Evolutionary conservation across 2,888 invertebrate genomes (phyloP).

Genomic region (Caenorhabditis japonica): DNA sequence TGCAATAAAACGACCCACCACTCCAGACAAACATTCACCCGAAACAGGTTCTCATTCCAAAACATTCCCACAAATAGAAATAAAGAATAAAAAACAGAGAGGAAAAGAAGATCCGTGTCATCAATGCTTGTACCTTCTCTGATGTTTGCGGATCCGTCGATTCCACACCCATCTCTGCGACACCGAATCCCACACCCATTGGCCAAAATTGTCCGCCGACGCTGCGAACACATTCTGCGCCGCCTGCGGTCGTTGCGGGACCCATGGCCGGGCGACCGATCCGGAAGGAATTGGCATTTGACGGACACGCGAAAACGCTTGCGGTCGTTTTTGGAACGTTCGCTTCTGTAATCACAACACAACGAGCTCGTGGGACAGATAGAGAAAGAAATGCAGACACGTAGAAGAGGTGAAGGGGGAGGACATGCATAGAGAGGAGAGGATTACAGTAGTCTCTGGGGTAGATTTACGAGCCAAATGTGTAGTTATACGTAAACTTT

Average conservation of each 20-base stretch:
- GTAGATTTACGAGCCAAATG: too few species aligned
- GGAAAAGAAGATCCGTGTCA: constrained; percentile 12
- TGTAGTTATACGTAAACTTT: too few species aligned
- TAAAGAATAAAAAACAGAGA: constrained; percentile 11
- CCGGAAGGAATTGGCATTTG: constrained; percentile 65
- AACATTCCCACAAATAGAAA: constrained; percentile 7
- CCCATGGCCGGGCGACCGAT: constrained; percentile 13
- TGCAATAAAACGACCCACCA: too few species aligned
- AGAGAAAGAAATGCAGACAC: background rate
- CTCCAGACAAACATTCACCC: too few species aligned
- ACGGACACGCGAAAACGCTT: constrained; percentile 66
- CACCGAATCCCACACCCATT: constrained; percentile 63
- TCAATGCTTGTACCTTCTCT: constrained; percentile 46
- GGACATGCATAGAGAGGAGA: background rate
- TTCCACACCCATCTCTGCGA: constrained; percentile 63
- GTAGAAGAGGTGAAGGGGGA: too few species aligned
- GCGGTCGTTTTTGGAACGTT: constrained; percentile 55
- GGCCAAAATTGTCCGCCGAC: constrained; percentile 39
- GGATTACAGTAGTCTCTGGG: too few species aligned
- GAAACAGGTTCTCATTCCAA: background rate
- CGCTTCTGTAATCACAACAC: constrained; percentile 51
- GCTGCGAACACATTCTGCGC: constrained; percentile 1
- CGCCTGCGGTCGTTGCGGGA: constrained; percentile 32
- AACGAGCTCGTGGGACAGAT: constrained; percentile 44
- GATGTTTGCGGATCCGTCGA: constrained; percentile 35